Conservation (phyloP, 2,113 vertebrate species). For the Neolamprologus modestus region DNA sequence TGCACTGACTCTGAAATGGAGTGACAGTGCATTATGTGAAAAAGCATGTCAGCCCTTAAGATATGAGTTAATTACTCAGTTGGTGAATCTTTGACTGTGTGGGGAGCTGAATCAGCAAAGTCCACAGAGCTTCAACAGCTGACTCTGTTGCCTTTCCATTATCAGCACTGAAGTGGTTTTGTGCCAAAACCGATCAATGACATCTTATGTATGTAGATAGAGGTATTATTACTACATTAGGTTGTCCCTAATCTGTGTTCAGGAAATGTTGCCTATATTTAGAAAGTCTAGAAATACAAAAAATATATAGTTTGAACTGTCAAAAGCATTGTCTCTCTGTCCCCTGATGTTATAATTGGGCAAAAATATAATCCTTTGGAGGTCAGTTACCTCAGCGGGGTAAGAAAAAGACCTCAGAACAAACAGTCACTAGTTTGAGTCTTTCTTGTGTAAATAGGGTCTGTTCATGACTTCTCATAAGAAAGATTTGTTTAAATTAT, state of each 20-base stretch:
- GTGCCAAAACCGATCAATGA: not conserved
- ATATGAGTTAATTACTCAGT: constrained; percentile 8
- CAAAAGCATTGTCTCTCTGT: not conserved
- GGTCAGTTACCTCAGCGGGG: not conserved
- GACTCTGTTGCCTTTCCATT: not conserved
- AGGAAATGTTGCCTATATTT: not conserved
- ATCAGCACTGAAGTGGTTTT: not conserved
- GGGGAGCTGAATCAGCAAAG: constrained; percentile 22
- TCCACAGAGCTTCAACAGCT: not conserved
- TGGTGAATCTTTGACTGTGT: not conserved
- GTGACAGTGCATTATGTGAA: not conserved
- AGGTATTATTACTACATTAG: not conserved
- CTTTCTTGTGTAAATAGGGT: not conserved
- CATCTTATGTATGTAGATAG: not conserved
- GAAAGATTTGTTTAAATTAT: not conserved
- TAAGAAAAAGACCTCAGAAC: not conserved
- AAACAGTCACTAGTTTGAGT: not conserved
- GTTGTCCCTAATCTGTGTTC: not conserved
- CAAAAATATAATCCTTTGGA: no score
- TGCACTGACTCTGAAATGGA: not conserved
- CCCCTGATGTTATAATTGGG: not conserved
- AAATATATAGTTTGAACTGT: not conserved
- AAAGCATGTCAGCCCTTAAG: constrained; percentile 14
- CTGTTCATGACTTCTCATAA: not conserved
- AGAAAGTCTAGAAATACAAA: not conserved